A percentile compares a stretch with the other conserved stretches of the same genome.
phyloP scores from a whole-genome alignment of 2,113 vertebrate species.

The Elephas maximus region DNA sequence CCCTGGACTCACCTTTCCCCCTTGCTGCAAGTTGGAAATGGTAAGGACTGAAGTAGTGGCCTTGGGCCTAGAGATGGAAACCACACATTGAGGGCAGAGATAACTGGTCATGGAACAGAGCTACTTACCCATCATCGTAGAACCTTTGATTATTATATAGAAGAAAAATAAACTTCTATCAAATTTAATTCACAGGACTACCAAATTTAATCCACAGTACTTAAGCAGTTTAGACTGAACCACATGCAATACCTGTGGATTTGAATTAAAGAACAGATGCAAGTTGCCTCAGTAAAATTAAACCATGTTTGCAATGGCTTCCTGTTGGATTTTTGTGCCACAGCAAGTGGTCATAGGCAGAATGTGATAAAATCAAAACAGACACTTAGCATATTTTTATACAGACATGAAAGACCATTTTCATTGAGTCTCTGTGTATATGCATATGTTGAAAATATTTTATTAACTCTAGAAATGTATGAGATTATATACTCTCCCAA shows the following conservation, averaged over 20 bases:
- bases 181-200: not conserved
- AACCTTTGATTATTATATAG: not conserved
- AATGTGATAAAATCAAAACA: constrained; percentile 19
- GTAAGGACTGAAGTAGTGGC: not conserved
- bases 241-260: not conserved
- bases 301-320: constrained; percentile 62
- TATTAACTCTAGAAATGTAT: constrained; percentile 29
- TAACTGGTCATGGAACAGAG: not conserved
- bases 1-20: not conserved
- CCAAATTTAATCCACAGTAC: not conserved
- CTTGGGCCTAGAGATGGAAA: not conserved
- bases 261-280: constrained; percentile 67
- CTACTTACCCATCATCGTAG: not conserved
- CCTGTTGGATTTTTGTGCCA: constrained; percentile 55
- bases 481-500: not conserved
- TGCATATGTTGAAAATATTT: constrained; percentile 18
- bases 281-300: constrained; percentile 70
- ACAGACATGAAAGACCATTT: constrained; percentile 51
- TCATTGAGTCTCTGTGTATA: not conserved
- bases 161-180: not conserved
- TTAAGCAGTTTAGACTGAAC: constrained; percentile 36
- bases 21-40: not conserved
- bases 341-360: not conserved
- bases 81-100: not conserved
- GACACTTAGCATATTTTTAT: constrained; percentile 38